Evolutionary conservation across 2,888 invertebrate genomes (phyloP), one percentile per base, ranked within the genome.

Genomic region (Eupithecia dodoneata): DNA sequence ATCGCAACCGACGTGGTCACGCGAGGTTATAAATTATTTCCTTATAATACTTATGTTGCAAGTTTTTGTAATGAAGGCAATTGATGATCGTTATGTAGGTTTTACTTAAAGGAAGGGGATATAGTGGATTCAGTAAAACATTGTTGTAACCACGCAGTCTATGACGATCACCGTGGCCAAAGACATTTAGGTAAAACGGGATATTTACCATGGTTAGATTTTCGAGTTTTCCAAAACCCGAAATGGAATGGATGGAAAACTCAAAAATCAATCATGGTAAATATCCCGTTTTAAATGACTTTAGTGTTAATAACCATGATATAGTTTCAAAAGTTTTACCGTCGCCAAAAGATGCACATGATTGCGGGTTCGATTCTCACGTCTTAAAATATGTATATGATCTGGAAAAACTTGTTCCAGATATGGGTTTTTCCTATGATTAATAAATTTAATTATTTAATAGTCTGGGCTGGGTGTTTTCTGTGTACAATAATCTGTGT

Each of bases 1-100:
- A 77, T 76, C 76, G 79, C 71, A 75, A 81, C 79, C 59, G 69
- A 74, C 45, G 72, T 47, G 45, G 70, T 76, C 78, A 79, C 78
- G 78, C 78, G 76, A 79, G 73, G 75, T 78, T 75, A 66, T 70
- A 70, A 70, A 70, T 49, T 13, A 47, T 74, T 79, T 76, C 76
- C 76, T 76, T 74, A 74, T 42, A 76, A 63, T 30, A 63, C 63
- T 72, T 76, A 74, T 79, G 78, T 74, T 76, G 78, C 78, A 79
- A 79, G 67, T 30, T 74, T 73, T 78, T 73, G 55, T 78, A 75
- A 78, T 78, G 71, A 71, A 66, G 45, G 71, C 71, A 78, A 75
- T 75, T 75, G 66, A 55, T 75, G 73, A 75, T 71, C 71, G 45
- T 45, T 47, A 18, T 49, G 63, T 30, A 45, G 59, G 72, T 72